Base-by-base conservation (phyloP, 2,888 invertebrate genomes). In the Rhodophaea formosa region DNA sequence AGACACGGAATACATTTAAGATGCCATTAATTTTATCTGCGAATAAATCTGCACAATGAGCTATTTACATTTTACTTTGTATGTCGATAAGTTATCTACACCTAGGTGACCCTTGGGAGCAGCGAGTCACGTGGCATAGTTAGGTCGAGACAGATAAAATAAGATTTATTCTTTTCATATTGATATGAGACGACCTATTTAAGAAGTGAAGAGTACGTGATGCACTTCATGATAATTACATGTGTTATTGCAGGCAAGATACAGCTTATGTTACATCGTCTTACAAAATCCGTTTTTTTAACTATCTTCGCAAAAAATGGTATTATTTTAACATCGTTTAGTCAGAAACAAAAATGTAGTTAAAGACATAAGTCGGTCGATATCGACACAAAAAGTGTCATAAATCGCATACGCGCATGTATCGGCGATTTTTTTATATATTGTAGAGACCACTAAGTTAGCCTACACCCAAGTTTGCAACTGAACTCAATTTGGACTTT, bases 1-100 rank as follows among this genome's bases (percentile, higher is more conserved):
- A 55, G 46, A 55, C 32, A 46, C 35, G 43, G 59, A 64, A 68
- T 63, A 57, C 56, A 53, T 57, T 58, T 32, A 30, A 44, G 44
- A 45, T 30, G 45, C 10, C 15, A 16, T 45, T 14, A 54, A 45
- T 54, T 45, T 44, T 16, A 30, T 44, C 23, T 15, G 54, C 12
- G 10, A 44, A 32, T 14, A 53, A 7, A 53, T 23, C 23, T 16
- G 23, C 46, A 23, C 29, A 1, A 30, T 29, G 1, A n/a, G 1
- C 12, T 14, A n/a, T 47, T 23, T 29, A 10, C 1, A 47, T 47
- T 30, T 46, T 55, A 53, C 53, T 44, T 46, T 47, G 14, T 55
- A 47, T n/a, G 23, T 35, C 23, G 47, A 56, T 49, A 56, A 30
- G 15, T 35, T 56, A 56, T 56, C 47, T 39, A 30, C 12, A 43